Evolutionary conservation across 2,113 vertebrate genomes (phyloP), one percentile per base, ranked within the genome.

Genomic region (Heliornis fulica): DNA sequence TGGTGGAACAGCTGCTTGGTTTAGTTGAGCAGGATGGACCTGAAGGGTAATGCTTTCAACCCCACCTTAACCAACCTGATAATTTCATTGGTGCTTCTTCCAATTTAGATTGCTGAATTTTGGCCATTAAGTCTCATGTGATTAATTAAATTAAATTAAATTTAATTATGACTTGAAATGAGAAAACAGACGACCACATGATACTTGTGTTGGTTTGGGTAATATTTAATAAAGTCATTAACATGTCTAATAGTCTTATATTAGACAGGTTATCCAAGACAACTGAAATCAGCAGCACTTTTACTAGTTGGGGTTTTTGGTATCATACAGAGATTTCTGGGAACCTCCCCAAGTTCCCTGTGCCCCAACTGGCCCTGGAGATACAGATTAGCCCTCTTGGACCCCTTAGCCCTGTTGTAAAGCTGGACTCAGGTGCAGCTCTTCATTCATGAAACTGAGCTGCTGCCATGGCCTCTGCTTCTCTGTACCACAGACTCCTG

Each of bases 11-110:
- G 0, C 28, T 53, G 10, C 29, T 77, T 68, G n/a, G 34, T 69
- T 87, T 64, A 57, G 22, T 26, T 41, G 51, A 95, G 43, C 13
- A 31, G 51, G 34, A 72, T 46, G 57, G 36, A 87, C 16, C 22
- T 60, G 86, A 80, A 83, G 28, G 11, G 8, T 72, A 26, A 19
- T 46, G 41, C 29, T 82, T 71, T 66, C 31, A 63, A 7, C 17
- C 28, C 16, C 0, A 0, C 76, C 48, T 83, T 56, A 83, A 59
- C 31, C 40, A 83, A n/a, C 9, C 17, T 17, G 9, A 34, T 3
- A 28, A 28, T 22, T 84, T 64, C 40, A 15, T 5, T 38, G 5
- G 9, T 50, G 20, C 11, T 57, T 70, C 41, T 50, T 19, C 22
- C 26, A 26, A 61, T 36, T 32, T 41, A 56, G 51, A 60, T 29